A percentile compares a stretch with the other conserved stretches of the same genome.
These are phyloP conservation scores for Cephus sareptanus DNA, from an alignment of 2,888 invertebrate species.

Conservation along the genomic window DNA sequence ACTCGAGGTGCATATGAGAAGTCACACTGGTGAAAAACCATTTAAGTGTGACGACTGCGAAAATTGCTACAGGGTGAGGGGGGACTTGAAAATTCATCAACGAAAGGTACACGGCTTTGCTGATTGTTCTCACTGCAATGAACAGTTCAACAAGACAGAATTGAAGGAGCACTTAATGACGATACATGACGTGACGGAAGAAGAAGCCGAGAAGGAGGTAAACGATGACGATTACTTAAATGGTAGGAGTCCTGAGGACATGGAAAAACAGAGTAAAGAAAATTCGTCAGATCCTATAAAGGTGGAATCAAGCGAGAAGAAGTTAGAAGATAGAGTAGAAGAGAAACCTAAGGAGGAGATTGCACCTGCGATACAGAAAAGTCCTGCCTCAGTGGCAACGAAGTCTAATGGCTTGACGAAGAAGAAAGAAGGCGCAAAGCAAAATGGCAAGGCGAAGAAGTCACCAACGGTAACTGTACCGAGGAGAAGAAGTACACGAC, in stretches of 20 bases:
- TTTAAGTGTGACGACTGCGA: constrained; percentile 40
- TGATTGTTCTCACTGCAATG: constrained; percentile 30
- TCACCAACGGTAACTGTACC: constrained; percentile 24
- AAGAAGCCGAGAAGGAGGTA: constrained; percentile 30
- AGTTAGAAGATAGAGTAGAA: constrained; percentile 5
- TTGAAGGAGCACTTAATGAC: constrained; percentile 36
- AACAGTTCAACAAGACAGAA: constrained; percentile 25
- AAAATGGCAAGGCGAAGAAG: neutral
- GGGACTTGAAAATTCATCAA: constrained; percentile 34
- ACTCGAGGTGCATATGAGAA: constrained; percentile 36
- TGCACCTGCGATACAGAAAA: neutral
- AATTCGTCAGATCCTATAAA: neutral
- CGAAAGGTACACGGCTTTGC: constrained; percentile 34
- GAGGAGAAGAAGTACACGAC: constrained; percentile 27
- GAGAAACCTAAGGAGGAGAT: neutral
- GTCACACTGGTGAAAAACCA: constrained; percentile 16
- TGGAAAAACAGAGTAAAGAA: constrained; percentile 21
- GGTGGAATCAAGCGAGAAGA: constrained; percentile 15
- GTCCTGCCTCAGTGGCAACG: neutral
- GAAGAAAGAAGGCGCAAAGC: neutral
- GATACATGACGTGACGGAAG: constrained; percentile 39
- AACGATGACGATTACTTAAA: neutral
- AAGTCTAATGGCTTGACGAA: neutral
- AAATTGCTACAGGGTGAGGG: constrained; percentile 25
- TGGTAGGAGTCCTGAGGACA: neutral